Evolutionary conservation across 2,797 vertebrate species (phyloP).

Genomic region (Natrix natrix): DNA sequence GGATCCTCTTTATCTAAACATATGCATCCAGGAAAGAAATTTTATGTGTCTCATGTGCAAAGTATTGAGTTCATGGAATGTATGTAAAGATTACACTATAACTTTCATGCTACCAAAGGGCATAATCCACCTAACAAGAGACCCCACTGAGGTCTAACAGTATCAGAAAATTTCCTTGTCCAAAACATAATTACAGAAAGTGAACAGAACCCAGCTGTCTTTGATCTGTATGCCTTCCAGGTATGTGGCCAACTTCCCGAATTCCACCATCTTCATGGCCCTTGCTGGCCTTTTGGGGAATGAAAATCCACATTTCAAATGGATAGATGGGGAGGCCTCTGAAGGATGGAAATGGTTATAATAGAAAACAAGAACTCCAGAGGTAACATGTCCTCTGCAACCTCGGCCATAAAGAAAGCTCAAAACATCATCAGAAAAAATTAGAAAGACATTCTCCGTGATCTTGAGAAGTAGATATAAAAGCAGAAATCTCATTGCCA

Average conservation of each 20-base stretch:
- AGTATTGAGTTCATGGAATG: neutral
- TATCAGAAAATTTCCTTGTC: neutral
- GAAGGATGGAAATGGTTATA: neutral
- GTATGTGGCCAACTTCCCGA: neutral
- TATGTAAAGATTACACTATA: neutral
- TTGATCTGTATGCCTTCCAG: neutral
- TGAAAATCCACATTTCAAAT: neutral
- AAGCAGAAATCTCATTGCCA: neutral
- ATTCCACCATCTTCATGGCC: neutral
- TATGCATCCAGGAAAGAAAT: neutral
- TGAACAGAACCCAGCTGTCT: neutral
- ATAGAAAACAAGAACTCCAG: neutral
- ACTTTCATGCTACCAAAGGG: neutral
- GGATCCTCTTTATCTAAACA: neutral
- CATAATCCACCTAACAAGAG: neutral
- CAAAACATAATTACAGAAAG: neutral
- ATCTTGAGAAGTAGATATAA: neutral
- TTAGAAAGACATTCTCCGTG: neutral
- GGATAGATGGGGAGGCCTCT: neutral
- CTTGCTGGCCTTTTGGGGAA: neutral
- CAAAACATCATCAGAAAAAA: neutral
- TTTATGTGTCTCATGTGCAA: neutral
- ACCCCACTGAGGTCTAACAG: neutral
- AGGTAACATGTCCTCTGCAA: neutral
- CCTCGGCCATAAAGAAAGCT: neutral